Evolutionary conservation across 2,113 vertebrate genomes (phyloP).

Genomic region (Plecotus auritus): DNA sequence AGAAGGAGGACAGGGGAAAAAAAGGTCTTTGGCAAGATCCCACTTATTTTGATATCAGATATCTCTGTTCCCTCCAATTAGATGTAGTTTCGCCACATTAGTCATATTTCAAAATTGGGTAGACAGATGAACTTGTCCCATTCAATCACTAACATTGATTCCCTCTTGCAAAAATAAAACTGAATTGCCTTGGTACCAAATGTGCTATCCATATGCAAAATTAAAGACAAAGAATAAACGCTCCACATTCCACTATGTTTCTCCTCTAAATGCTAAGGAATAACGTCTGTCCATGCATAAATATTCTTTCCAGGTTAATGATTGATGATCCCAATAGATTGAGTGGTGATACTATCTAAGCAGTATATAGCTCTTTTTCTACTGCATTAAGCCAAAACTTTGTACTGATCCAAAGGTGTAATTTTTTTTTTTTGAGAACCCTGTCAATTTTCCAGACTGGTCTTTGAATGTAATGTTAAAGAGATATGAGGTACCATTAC

Average conservation of each 20-base stretch:
- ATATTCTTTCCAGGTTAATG: neutral
- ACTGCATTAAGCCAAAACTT: neutral
- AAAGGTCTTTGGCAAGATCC: neutral
- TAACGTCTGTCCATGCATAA: neutral
- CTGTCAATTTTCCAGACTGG: neutral
- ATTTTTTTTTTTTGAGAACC: neutral
- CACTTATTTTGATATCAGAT: constrained; percentile 35
- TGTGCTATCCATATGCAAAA: constrained; percentile 43
- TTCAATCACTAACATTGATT: constrained; percentile 47
- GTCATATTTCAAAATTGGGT: constrained; percentile 17
- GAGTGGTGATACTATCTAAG: neutral
- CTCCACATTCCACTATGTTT: neutral
- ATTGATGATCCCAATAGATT: neutral
- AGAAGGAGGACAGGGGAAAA: neutral
- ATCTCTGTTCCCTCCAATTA: neutral
- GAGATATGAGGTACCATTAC: neutral
- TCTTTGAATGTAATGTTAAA: neutral
- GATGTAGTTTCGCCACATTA: neutral
- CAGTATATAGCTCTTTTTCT: neutral
- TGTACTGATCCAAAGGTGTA: neutral
- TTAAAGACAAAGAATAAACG: constrained; percentile 35
- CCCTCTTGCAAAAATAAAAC: neutral
- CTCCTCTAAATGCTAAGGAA: neutral
- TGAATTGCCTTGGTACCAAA: neutral
- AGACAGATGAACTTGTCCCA: constrained; percentile 32